Conservation (phyloP, 2,797 vertebrate species). For the Ataeniobius toweri region DNA sequence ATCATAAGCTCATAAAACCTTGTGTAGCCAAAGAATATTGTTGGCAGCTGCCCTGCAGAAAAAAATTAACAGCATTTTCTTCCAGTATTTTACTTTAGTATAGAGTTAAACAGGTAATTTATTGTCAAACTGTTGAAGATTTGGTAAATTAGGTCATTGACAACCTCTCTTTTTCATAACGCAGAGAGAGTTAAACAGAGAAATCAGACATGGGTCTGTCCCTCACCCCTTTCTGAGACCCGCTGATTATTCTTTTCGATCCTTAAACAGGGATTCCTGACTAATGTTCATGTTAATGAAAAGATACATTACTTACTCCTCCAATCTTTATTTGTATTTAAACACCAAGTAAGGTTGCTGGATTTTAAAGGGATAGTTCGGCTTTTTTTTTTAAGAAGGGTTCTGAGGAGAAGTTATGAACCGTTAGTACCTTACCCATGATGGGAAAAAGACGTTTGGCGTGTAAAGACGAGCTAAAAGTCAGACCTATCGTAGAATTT, state of each 20-base stretch:
- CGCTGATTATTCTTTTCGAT: conserved; percentile 57
- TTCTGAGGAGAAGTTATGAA: too few species aligned
- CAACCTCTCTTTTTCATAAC: background rate
- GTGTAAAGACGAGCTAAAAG: too few species aligned
- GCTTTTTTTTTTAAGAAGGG: too few species aligned
- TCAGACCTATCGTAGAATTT: too few species aligned
- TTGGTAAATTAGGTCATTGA: background rate
- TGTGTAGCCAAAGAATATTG: background rate
- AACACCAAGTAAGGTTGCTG: conserved; percentile 42
- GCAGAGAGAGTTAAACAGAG: background rate
- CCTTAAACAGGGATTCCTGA: conserved; percentile 62
- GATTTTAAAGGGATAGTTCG: conserved; percentile 22
- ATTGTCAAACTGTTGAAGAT: background rate
- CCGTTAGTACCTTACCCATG: too few species aligned
- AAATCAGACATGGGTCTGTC: background rate
- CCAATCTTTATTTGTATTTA: conserved; percentile 62
- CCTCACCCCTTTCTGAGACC: conserved; percentile 30
- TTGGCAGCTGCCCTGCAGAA: background rate
- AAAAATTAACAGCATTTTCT: background rate
- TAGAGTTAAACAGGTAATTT: background rate
- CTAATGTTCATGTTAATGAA: conserved; percentile 62
- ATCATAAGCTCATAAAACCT: too few species aligned
- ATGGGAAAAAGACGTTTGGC: too few species aligned
- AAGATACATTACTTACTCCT: conserved; percentile 57
- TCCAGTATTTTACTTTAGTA: background rate